phyloP scores from a whole-genome alignment of 2,797 vertebrate genomes.

The Otus scops region DNA sequence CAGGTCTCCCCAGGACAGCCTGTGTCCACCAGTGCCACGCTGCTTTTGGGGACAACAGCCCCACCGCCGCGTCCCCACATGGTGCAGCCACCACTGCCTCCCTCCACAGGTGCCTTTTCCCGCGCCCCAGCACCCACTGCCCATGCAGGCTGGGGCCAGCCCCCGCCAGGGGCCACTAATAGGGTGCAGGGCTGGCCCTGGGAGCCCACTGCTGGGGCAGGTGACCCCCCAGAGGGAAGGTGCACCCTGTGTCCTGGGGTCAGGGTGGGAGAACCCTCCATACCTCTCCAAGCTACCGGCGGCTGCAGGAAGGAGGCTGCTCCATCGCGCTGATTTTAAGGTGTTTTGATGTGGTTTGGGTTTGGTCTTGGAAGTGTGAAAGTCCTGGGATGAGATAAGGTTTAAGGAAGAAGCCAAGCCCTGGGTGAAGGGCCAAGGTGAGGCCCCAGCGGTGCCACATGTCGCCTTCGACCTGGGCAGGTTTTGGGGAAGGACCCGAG shows the following conservation, averaged over 20 bases:
- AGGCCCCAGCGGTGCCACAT: accelerated
- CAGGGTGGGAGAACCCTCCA: accelerated
- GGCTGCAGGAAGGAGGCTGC: background rate
- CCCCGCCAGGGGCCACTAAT: background rate
- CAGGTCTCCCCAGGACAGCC: background rate
- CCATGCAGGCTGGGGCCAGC: background rate
- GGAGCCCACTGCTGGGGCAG: background rate
- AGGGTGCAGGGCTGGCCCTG: background rate
- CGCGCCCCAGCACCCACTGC: background rate
- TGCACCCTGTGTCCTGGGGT: background rate
- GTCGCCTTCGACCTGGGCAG: background rate
- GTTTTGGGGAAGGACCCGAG: background rate
- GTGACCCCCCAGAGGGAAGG: background rate
- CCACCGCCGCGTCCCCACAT: accelerated
- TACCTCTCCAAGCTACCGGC: background rate
- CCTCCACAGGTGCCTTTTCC: slow-evolving; percentile 53
- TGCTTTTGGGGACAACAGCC: background rate
- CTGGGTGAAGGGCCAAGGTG: accelerated
- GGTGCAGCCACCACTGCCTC: background rate
- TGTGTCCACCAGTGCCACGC: background rate
- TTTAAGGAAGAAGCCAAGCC: background rate
- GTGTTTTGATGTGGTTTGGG: background rate
- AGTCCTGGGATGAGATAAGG: background rate
- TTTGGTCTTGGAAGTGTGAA: background rate
- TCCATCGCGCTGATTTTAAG: accelerated